phyloP scores from a whole-genome alignment of 2,797 vertebrate species.

The Botia kubotai region DNA sequence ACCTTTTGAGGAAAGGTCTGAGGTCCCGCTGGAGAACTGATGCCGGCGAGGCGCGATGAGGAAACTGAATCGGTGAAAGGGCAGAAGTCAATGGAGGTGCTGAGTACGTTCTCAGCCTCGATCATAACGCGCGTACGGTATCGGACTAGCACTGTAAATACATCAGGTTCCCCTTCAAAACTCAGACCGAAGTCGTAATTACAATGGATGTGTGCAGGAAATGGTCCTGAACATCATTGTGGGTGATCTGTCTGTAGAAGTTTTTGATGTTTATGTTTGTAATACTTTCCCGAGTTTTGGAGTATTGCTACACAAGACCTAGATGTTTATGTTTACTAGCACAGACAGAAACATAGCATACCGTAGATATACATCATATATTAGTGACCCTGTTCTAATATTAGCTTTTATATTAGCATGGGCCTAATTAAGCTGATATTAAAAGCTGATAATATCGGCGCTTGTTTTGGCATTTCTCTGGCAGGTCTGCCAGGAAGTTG shows the following conservation, averaged over 20 bases:
- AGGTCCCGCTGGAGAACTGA: conserved; percentile 70
- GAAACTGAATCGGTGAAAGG: conserved; percentile 65
- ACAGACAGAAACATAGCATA: background rate
- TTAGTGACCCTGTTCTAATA: background rate
- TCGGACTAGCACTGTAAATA: conserved; percentile 3
- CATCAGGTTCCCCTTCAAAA: conserved; percentile 24
- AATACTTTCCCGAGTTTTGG: background rate
- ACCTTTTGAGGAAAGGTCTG: conserved; percentile 80
- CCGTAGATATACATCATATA: background rate
- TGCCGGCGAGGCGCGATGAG: conserved; percentile 68
- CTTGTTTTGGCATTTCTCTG: background rate
- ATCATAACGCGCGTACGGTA: conserved; percentile 23
- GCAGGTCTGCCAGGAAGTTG: background rate
- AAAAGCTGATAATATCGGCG: background rate
- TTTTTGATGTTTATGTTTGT: background rate
- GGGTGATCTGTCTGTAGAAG: background rate
- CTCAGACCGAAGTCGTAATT: background rate
- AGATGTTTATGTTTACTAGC: background rate
- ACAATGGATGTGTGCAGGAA: background rate
- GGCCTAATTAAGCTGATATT: background rate
- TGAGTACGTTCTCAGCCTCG: conserved; percentile 32
- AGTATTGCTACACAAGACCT: background rate
- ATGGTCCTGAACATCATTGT: background rate
- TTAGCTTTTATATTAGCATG: background rate
- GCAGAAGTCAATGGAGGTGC: conserved; percentile 65